Evolutionary conservation across 2,797 vertebrate species (phyloP), one percentile per base, ranked within the genome.

Genomic region (Ammospiza maritima): DNA sequence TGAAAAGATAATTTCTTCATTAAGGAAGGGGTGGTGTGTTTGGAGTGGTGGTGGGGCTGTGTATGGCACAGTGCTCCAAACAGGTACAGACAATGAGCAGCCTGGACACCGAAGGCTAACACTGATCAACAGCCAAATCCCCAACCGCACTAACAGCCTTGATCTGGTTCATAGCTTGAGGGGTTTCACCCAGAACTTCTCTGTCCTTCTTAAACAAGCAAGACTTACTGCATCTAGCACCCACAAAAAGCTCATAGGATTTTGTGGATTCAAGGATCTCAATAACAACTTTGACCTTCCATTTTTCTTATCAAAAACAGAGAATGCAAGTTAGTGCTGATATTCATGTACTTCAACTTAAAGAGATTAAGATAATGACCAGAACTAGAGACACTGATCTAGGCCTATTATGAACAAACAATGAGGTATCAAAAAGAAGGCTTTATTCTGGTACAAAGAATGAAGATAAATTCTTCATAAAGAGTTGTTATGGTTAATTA

Each of bases 111-210:
- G 57, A 83, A 80, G 65, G 16, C 29, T 57, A 38, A 53, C 20
- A 54, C 11, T 26, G 40, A 70, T 8, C 30, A 66, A 58, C 5
- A 34, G 16, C 29, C 61, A 88, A 11, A 38, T 38, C 10, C 20
- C 25, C 3, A 3, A 40, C 10, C 6, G 9, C 30, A 50, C 10
- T 16, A 32, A 77, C 0, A 58, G n/a, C 2, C 4, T 51, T 36
- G 42, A 11, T 1, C 2, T 14, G 20, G 42, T 45, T 77, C 20
- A 47, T 47, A 47, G 10, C 50, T 48, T 73, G 12, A 67, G 10
- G 11, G 25, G 12, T 57, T 84, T 81, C n/a, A 76, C 16, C 5
- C 32, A 57, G 29, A 78, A 22, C 32, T 45, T 26, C 42, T 61
- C 26, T 20, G 14, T 3, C 50, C 8, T 54, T 78, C n/a, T 56